A percentile compares a stretch with the other conserved stretches of the same genome.
phyloP scores from a whole-genome alignment of 2,888 invertebrate genomes.

The Drosophila diplacantha region DNA sequence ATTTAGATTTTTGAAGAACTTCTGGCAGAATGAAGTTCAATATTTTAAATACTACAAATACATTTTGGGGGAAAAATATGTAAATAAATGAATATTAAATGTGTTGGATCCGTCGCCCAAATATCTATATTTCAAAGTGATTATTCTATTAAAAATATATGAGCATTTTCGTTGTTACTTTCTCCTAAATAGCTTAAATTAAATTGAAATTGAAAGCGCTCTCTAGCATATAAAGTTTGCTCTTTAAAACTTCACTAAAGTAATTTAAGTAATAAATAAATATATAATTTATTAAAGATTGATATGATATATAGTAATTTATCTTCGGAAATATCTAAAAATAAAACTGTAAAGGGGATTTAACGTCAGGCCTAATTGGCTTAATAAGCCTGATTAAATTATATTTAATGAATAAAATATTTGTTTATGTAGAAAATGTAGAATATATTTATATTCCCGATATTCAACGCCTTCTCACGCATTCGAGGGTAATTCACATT shows the following conservation, averaged over 20 bases:
- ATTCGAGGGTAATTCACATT: slow-evolving; percentile 14
- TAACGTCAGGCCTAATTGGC: background rate
- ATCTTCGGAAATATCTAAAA: background rate
- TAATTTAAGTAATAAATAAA: background rate
- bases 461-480: background rate
- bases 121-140: background rate
- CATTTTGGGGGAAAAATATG: background rate
- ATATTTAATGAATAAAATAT: background rate
- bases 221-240: background rate
- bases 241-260: background rate
- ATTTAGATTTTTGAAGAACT: background rate
- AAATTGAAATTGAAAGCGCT: background rate
- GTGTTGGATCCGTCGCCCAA: background rate
- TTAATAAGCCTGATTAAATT: background rate
- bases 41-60: background rate
- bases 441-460: background rate
- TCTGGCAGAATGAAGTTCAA: too few species aligned
- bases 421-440: background rate
- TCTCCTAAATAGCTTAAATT: background rate
- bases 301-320: too few species aligned
- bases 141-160: background rate
- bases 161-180: background rate
- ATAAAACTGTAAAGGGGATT: background rate
- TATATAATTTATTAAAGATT: background rate
- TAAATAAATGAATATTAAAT: background rate